Evolutionary conservation across 1,140 invertebrate genomes (phyloP).

Genomic region (Platyura marginata): DNA sequence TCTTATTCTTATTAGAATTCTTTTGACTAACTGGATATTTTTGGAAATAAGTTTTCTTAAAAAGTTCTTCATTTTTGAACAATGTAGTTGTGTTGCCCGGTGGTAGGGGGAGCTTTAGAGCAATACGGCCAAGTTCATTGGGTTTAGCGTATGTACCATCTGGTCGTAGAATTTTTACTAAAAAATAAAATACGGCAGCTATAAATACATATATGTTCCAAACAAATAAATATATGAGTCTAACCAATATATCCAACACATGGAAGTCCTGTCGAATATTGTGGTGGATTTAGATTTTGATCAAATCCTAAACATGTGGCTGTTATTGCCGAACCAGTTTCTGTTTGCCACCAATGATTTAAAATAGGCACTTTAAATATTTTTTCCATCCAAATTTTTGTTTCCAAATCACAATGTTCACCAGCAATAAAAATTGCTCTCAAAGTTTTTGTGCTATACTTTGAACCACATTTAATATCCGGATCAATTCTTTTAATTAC

Average conservation of each 20-base stretch:
- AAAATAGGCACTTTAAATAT: constrained; percentile 66
- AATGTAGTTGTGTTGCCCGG: constrained; percentile 72
- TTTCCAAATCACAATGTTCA: constrained; percentile 85
- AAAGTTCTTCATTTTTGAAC: constrained; percentile 65
- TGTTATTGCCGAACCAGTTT: constrained; percentile 79
- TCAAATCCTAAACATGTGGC: constrained; percentile 62
- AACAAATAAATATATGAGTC: constrained; percentile 6
- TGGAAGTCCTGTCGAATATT: constrained; percentile 50
- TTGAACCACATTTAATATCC: constrained; percentile 37
- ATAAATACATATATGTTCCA: not conserved
- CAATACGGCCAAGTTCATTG: constrained; percentile 66
- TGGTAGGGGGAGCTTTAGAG: constrained; percentile 67
- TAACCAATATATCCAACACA: constrained; percentile 72
- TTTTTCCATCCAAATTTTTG: constrained; percentile 68
- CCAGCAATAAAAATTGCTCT: constrained; percentile 75
- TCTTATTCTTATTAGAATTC: too few species aligned
- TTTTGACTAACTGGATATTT: constrained; percentile 47
- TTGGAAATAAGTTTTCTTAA: constrained; percentile 61
- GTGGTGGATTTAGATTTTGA: constrained; percentile 34
- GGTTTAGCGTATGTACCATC: constrained; percentile 44
- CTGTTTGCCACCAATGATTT: constrained; percentile 94
- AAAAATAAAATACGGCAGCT: constrained; percentile 13
- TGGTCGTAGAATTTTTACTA: constrained; percentile 52
- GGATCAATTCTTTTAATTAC: constrained; percentile 65
- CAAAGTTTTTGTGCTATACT: constrained; percentile 54